phyloP scores from a whole-genome alignment of 2,113 vertebrate genomes.

The Clupea harengus region DNA sequence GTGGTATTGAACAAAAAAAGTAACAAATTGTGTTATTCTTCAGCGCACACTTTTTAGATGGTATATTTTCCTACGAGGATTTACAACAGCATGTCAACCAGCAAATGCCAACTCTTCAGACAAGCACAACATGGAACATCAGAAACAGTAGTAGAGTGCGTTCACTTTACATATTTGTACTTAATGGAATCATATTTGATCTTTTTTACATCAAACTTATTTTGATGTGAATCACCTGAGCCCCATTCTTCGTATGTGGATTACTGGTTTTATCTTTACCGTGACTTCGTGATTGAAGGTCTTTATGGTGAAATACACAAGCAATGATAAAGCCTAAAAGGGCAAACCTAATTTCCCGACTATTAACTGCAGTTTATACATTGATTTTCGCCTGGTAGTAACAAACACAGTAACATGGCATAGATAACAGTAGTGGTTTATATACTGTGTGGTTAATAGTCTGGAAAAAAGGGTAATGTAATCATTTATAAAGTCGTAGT shows the following conservation, averaged over 20 bases:
- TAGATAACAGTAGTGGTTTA: too few relatives aligned
- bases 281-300: not conserved
- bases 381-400: too few relatives aligned
- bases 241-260: too few relatives aligned
- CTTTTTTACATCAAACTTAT: too few relatives aligned
- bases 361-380: too few relatives aligned
- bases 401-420: too few relatives aligned
- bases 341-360: too few relatives aligned
- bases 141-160: slow-evolving; percentile 72
- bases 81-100: slow-evolving; percentile 65
- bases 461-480: too few relatives aligned
- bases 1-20: not conserved
- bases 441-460: too few relatives aligned
- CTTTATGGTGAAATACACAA: not conserved
- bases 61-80: slow-evolving; percentile 74
- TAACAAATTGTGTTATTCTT: slow-evolving; percentile 18
- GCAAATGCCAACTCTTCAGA: slow-evolving; percentile 74
- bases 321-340: not conserved
- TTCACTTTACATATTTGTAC: not conserved
- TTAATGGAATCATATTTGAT: not conserved
- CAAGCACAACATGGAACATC: slow-evolving; percentile 76
- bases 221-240: too few relatives aligned
- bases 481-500: too few relatives aligned
- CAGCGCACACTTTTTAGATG: slow-evolving; percentile 84
- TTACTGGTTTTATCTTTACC: too few relatives aligned